A percentile compares a stretch with the other conserved stretches of the same genome.
Conservation (phyloP, 2,113 vertebrate species). For the Hipposideros armiger region DNA sequence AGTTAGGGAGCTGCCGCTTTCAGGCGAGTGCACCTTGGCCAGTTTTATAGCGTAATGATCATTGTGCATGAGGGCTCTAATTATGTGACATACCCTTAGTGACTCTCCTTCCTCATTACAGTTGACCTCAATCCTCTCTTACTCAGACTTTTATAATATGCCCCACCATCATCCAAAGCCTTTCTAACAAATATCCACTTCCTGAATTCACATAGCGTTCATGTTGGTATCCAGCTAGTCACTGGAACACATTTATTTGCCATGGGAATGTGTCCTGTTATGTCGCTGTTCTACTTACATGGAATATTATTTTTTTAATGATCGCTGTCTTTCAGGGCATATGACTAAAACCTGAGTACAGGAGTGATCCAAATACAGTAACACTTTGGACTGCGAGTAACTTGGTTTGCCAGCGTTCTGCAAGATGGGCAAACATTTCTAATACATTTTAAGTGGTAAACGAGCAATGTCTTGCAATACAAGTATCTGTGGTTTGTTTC, state of each 20-base stretch:
- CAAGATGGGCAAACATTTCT: too few relatives aligned
- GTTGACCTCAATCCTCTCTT: background rate
- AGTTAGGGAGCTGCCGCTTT: background rate
- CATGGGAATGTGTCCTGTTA: background rate
- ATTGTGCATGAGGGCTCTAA: background rate
- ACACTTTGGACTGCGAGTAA: too few relatives aligned
- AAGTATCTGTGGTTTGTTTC: too few relatives aligned
- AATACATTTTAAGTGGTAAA: too few relatives aligned
- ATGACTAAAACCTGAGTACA: background rate
- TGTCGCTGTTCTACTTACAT: background rate
- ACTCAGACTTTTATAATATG: slow-evolving; percentile 21
- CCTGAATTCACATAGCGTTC: background rate
- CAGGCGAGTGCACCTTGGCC: background rate
- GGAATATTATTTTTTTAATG: background rate
- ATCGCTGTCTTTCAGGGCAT: background rate
- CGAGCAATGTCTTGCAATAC: too few relatives aligned
- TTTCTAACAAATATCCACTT: background rate
- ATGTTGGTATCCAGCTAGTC: background rate
- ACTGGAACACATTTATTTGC: background rate
- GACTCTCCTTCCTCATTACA: slow-evolving; percentile 18
- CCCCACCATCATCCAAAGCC: background rate
- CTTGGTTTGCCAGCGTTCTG: too few relatives aligned
- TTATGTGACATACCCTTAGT: background rate
- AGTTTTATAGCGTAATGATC: background rate
- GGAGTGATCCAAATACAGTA: background rate